Evolutionary conservation across 2,113 vertebrate genomes (phyloP).

Genomic region (Bos indicus): DNA sequence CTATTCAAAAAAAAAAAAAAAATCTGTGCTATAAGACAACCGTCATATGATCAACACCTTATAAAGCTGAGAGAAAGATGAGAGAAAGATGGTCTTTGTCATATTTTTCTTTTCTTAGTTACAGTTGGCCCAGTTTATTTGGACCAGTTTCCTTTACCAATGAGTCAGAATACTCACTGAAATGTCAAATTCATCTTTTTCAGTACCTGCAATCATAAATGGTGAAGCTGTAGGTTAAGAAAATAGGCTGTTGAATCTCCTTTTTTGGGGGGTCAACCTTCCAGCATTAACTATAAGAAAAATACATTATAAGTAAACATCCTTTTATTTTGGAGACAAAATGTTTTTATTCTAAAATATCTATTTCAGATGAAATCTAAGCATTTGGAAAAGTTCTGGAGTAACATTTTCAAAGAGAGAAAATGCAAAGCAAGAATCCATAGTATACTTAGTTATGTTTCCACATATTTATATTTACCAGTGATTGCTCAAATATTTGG

Average conservation of each 20-base stretch:
- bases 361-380: neutral
- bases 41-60: neutral
- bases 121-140: constrained; percentile 38
- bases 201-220: neutral
- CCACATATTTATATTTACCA: neutral
- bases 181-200: constrained; percentile 44
- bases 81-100: constrained; percentile 18
- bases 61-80: neutral
- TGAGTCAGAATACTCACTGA: constrained; percentile 30
- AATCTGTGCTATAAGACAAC: neutral
- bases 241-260: neutral
- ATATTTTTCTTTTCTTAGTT: constrained; percentile 53
- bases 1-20: neutral
- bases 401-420: neutral
- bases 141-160: neutral
- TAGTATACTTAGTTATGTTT: neutral
- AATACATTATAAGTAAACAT: neutral
- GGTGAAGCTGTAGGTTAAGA: neutral
- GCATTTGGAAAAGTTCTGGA: neutral
- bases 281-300: neutral
- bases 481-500: neutral
- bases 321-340: neutral
- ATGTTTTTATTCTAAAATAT: neutral
- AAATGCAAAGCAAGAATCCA: neutral
- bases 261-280: neutral